These are phyloP conservation scores for Phenganax subtilis DNA, from an alignment of 92 coral and sea anemone species.

Conservation along the genomic window DNA sequence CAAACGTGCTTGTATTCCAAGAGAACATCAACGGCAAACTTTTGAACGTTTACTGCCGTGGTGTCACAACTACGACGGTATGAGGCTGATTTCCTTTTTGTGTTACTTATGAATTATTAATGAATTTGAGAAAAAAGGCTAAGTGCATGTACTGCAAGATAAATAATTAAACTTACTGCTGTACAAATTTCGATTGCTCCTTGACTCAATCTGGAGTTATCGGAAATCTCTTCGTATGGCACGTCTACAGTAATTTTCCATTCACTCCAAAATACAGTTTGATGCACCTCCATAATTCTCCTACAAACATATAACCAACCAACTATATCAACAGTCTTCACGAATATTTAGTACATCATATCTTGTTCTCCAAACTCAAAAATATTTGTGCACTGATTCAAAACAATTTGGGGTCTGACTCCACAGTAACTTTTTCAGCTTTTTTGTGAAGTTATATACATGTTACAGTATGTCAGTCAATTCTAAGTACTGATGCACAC, in stretches of 20 bases:
- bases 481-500: background rate
- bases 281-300: conserved; percentile 66
- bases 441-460: background rate
- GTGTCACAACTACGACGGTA: too few species aligned
- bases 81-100: too few species aligned
- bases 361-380: background rate
- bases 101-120: background rate
- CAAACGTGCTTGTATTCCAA: too few species aligned
- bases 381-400: too few species aligned
- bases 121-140: background rate
- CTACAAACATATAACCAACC: conserved; percentile 32
- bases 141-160: background rate
- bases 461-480: background rate
- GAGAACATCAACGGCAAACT: too few species aligned
- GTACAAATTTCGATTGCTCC: conserved; percentile 16
- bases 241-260: conserved; percentile 75
- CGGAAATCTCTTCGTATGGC: conserved; percentile 61
- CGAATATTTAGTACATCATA: background rate
- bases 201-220: conserved; percentile 10
- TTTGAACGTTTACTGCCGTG: too few species aligned
- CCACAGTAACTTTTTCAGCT: background rate
- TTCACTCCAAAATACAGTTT: conserved; percentile 76
- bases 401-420: too few species aligned
- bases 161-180: conserved; percentile 2
- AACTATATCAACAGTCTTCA: background rate